Base-by-base conservation (phyloP, 2,797 vertebrate species). In the Zalophus californianus region DNA sequence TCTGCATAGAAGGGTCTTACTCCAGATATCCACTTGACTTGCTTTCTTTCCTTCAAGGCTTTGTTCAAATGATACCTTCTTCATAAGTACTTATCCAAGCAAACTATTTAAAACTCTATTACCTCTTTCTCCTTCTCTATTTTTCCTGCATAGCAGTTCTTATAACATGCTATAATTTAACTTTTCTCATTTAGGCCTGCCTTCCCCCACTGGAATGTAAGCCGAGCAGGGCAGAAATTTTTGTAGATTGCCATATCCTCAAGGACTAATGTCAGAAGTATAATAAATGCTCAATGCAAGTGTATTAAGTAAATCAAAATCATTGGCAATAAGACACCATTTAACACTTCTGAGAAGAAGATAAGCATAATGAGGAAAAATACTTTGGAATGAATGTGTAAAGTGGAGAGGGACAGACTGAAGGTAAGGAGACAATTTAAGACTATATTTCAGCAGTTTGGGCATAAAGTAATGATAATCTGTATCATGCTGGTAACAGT, bases 291-390 rank as follows among this genome's bases (percentile, higher is more conserved):
- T 92, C 75, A 72, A 92, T 83, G 29, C 91, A 90, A 92, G 96
- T 54, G 41, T 78, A 78, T 79, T 73, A 92, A 90, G 83, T 94
- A 87, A 54, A 52, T 86, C 15, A 90, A 91, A 96, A 82, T 68
- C 62, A 82, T 10, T 86, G 87, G 35, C n/a, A 88, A 73, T 7
- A 94, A 27, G 32, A 48, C 10, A 70, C 10, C 41, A 58, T 3
- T 86, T 23, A 80, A 95, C 25, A 94, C 23, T 41, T 93, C 50
- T 66, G n/a, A 88, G 66, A 29, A 96, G 68, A 84, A 72, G 14
- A 90, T 35, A 90, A 92, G 27, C 38, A 94, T 20, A 73, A 90
- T 72, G 38, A 89, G 66, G 21, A 90, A 88, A 27, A 83, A 86
- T 44, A 52, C 50, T 91, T 58, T 94, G 79, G 41, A 92, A 79